Evolutionary conservation across 2,888 invertebrate genomes (phyloP).

Genomic region (Apodemia mormo): DNA sequence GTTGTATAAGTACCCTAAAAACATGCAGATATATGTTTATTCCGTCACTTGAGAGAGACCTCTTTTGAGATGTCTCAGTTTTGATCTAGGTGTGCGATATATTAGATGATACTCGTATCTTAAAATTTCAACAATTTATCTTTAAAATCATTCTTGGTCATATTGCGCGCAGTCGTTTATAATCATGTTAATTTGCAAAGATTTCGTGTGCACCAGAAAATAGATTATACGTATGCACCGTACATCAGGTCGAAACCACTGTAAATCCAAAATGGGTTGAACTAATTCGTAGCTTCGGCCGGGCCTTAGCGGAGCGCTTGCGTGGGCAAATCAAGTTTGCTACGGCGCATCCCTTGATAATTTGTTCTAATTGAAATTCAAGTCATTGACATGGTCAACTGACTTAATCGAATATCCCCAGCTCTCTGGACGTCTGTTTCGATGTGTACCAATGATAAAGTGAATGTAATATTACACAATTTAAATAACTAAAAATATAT

Average conservation of each 20-base stretch:
- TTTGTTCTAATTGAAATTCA: slow-evolving; percentile 86
- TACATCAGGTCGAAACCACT: slow-evolving; percentile 41
- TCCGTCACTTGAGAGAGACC: too few species aligned
- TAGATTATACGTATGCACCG: slow-evolving; percentile 41
- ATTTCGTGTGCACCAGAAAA: slow-evolving; percentile 39
- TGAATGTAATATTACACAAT: not conserved
- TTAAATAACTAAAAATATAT: too few species aligned
- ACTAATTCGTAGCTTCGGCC: slow-evolving; percentile 41
- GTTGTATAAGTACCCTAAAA: too few species aligned
- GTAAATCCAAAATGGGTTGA: slow-evolving; percentile 40
- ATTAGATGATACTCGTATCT: too few species aligned
- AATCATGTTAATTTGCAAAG: slow-evolving; percentile 36
- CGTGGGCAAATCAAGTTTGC: slow-evolving; percentile 76
- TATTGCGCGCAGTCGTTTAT: not conserved
- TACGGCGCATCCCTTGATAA: slow-evolving; percentile 78
- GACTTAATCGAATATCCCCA: slow-evolving; percentile 79
- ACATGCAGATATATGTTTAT: too few species aligned
- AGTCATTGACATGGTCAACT: slow-evolving; percentile 84
- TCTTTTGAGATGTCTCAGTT: too few species aligned
- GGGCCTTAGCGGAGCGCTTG: slow-evolving; percentile 49
- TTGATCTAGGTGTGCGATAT: too few species aligned
- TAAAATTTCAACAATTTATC: too few species aligned
- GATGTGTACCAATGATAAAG: slow-evolving; percentile 20
- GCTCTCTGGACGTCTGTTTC: slow-evolving; percentile 43
- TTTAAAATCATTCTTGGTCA: not conserved